A percentile compares a stretch with the other conserved stretches of the same genome.
Evolutionary conservation across 2,888 invertebrate genomes (phyloP).

Genomic region (Alcis repandata): DNA sequence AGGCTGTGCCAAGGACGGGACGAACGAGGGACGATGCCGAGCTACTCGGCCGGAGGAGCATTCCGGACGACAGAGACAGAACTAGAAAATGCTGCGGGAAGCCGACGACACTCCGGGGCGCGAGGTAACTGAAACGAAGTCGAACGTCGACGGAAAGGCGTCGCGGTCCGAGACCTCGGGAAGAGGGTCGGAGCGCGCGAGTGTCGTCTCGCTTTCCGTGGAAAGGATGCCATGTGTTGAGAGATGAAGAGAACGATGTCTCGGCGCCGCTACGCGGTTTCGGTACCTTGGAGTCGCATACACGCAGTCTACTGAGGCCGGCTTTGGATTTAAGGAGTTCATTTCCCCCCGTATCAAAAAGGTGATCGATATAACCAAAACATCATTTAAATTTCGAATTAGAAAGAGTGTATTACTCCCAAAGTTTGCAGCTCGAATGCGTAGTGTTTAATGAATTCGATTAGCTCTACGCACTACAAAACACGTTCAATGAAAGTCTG

Average conservation of each 20-base stretch:
- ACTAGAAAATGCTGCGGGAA: slow-evolving; percentile 67
- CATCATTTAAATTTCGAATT: neutral
- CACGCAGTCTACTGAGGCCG: slow-evolving; percentile 14
- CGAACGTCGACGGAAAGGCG: neutral
- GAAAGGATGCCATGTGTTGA: slow-evolving; percentile 46
- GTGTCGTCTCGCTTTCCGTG: slow-evolving; percentile 47
- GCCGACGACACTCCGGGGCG: slow-evolving; percentile 65
- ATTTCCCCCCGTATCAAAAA: neutral
- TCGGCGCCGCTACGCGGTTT: slow-evolving; percentile 38
- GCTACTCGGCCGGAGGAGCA: slow-evolving; percentile 61
- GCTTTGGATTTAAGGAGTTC: neutral
- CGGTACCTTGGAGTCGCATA: slow-evolving; percentile 29
- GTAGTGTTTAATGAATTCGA: slow-evolving; percentile 8
- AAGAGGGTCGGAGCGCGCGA: slow-evolving; percentile 26
- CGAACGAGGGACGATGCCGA: slow-evolving; percentile 51
- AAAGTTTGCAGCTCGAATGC: neutral
- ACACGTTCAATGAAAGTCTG: slow-evolving; percentile 19
- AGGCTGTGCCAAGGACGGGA: slow-evolving; percentile 62
- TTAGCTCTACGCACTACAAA: slow-evolving; percentile 22
- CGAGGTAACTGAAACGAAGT: slow-evolving; percentile 8
- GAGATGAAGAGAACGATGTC: slow-evolving; percentile 43
- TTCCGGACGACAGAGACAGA: slow-evolving; percentile 71
- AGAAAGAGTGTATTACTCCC: neutral
- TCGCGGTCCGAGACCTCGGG: slow-evolving; percentile 8
- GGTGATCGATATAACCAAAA: neutral